Percentiles rank a stretch among this genome's conserved stretches.
Evolutionary conservation across 2,888 invertebrate genomes (phyloP).

Genomic region (Craniophora ligustri): DNA sequence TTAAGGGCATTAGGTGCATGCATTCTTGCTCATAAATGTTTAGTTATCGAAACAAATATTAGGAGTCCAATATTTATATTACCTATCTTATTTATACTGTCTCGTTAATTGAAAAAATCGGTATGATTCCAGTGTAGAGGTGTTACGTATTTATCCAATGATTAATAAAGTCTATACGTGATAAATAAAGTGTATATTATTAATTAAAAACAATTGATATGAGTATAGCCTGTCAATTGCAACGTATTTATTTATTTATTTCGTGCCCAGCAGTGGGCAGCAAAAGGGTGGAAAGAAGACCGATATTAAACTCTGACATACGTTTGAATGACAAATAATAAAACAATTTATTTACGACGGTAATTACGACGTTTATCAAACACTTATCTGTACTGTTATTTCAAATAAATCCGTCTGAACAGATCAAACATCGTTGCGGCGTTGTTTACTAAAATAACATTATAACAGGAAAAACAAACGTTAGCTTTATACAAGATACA

Average conservation of each 20-base stretch:
- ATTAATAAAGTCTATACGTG: too few species aligned
- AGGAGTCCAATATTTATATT: slow-evolving; percentile 11
- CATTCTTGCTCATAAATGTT: neutral
- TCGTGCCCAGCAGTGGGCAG: too few species aligned
- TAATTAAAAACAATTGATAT: too few species aligned
- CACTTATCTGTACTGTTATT: slow-evolving; percentile 28
- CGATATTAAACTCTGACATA: too few species aligned
- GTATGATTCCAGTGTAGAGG: slow-evolving; percentile 10
- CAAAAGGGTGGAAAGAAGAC: too few species aligned
- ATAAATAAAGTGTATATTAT: too few species aligned
- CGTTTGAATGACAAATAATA: neutral
- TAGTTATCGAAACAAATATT: slow-evolving; percentile 8
- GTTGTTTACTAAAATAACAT: slow-evolving; percentile 26
- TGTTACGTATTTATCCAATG: neutral
- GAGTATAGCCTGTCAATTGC: too few species aligned
- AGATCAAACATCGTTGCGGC: slow-evolving; percentile 20
- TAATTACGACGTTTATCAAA: neutral
- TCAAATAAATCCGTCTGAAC: slow-evolving; percentile 11
- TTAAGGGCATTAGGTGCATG: neutral
- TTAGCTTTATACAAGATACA: neutral
- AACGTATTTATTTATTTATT: too few species aligned
- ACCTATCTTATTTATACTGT: slow-evolving; percentile 25
- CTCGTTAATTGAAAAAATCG: slow-evolving; percentile 11
- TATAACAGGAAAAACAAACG: slow-evolving; percentile 32
- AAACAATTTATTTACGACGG: slow-evolving; percentile 9